Evolutionary conservation across 2,113 vertebrate species (phyloP), one percentile per base, ranked within the genome.

Genomic region (Amphilophus citrinellus): DNA sequence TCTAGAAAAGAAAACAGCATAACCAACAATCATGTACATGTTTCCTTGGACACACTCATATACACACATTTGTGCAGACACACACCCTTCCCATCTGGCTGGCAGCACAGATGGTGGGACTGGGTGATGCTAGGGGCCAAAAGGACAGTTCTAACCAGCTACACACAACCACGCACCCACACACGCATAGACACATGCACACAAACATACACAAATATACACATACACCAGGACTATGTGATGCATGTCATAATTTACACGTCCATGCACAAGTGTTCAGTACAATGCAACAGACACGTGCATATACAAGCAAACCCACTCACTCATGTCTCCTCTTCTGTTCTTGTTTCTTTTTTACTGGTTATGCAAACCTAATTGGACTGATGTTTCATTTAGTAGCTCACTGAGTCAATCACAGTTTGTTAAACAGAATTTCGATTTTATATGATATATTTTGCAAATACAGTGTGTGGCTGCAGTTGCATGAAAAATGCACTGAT

Each of bases 101-200:
- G 76, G 62, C 82, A 87, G 84, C 87, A 85, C 90, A 91, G 91
- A 92, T 92, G 91, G 90, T 83, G 76, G 82, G 86, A 80, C 65
- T 89, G 84, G 80, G 87, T 91, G 90, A 94, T 76, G 90, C 91
- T 86, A 37, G 78, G 85, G 88, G 91, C 87, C 84, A 86, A 91
- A 90, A 85, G 80, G 79, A 90, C 80, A 82, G 63, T 65, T 71
- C 57, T 57, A 82, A 90, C 78, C 85, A 87, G 83, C 27, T 61
- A 63, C 79, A 82, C 60, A 88, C 61, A 65, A 58, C 82, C 79
- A 83, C 77, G 61, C 63, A 82, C 63, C 13, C 61, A 68, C 73
- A 47, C 63, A 80, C 30, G 63, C 42, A 84, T 13, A 82, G 27
- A 76, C 47, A 79, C 77, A 77, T 60, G 79, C 24, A 81, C 20